These are phyloP conservation scores for Latrodectus hesperus DNA, from an alignment of 2,888 invertebrate genomes.

Conservation along the genomic window DNA sequence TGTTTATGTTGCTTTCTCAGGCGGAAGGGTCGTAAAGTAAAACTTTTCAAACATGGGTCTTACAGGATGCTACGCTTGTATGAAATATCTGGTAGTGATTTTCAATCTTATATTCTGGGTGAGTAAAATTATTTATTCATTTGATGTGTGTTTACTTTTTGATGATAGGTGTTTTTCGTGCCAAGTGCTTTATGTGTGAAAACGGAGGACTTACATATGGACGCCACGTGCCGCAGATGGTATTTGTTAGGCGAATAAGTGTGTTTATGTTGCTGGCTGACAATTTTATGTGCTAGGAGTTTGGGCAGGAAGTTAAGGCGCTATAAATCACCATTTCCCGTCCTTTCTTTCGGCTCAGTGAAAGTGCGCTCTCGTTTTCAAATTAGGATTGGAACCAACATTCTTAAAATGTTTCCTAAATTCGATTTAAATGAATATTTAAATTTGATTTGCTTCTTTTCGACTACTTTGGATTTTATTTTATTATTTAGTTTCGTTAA, in stretches of 20 bases:
- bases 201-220: not conserved
- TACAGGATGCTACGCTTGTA: constrained; percentile 59
- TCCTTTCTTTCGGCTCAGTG: no score
- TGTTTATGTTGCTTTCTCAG: constrained; percentile 32
- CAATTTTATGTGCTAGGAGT: not conserved
- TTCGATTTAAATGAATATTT: no score
- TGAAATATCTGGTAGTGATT: constrained; percentile 79
- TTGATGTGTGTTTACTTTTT: not conserved
- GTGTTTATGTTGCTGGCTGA: not conserved
- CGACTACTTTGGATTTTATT: no score
- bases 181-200: constrained; percentile 22
- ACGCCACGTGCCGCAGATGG: constrained; percentile 9
- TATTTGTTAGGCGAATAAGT: constrained; percentile 8
- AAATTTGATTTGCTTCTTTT: no score
- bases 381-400: no score
- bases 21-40: not conserved
- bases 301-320: not conserved
- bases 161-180: constrained; percentile 18
- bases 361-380: no score
- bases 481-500: no score
- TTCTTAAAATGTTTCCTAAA: no score
- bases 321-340: no score
- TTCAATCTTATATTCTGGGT: constrained; percentile 85
- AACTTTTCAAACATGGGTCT: constrained; percentile 48
- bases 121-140: constrained; percentile 74